Base-by-base conservation (phyloP, 2,113 vertebrate species). In the Caloenas nicobarica region DNA sequence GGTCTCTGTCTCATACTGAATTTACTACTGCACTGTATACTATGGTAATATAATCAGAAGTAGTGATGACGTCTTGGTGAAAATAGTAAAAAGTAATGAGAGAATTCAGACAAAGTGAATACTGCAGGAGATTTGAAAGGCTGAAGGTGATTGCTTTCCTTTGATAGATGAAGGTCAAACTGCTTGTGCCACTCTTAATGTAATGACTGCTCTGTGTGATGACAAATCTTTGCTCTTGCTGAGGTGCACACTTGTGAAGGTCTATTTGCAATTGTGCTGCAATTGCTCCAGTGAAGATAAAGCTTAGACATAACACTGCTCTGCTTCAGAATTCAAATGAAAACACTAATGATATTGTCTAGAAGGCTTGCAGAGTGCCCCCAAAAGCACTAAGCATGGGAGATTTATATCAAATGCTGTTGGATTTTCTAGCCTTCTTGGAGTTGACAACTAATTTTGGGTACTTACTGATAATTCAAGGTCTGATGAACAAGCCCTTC, bases 401-500 rank as follows among this genome's bases (percentile, higher is more conserved):
- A 74, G 36, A 80, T 91, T 80, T 74, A 21, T 60, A 70, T 56
- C 1, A 1, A 81, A 31, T 36, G 26, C 31, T 26, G 7, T 44
- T 80, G 61, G 13, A 70, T 92, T 96, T 92, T 80, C 34, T 66
- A 40, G 25, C 7, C 16, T 53, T 64, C 40, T 82, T 7, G 2
- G 81, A 94, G 46, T 1, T 91, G 88, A 70, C 72, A 83, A 61
- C 61, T 86, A 73, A 85, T 94, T 96, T 86, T 66, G 48, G 11
- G 40, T 51, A 71, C 76, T 92, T 66, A 81, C 36, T 91, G 65
- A 42, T 93, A 81, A 93, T 86, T 94, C 92, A 87, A 87, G 77
- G 46, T 94, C 89, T 90, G 42, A 15, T 90, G 82, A 95, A n/a
- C 51, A 93, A 94, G 54, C 19, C 72, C 70, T 96, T 94, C 92